Evolutionary conservation across 2,113 vertebrate species (phyloP), one percentile per base, ranked within the genome.

Genomic region (Lagopus leucura): DNA sequence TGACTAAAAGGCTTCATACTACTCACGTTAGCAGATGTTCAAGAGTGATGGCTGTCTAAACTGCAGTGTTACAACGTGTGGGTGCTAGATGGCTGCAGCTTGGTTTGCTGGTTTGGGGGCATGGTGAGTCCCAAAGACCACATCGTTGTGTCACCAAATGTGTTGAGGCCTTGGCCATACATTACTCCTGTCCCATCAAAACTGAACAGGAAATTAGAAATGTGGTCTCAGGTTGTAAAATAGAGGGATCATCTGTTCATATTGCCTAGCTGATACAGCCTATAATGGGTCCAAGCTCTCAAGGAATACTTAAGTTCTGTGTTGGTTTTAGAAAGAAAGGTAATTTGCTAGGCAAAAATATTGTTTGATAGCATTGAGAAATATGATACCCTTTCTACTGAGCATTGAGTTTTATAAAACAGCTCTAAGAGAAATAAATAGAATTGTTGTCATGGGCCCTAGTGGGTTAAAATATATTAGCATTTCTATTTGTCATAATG

Each of bases 111-210:
- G 21, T 32, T 28, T 73, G 28, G 28, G 34, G 27, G 0, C 10
- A 45, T 40, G 36, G 18, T 34, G 61, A 43, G n/a, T 3, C 3
- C 42, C 7, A 3, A n/a, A 42, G 27, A 47, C 38, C 40, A 34
- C 24, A 5, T 4, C 1, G 0, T 78, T 21, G 1, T 69, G 28
- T 48, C 0, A 0, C 19, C 40, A 45, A 2, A 66, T 22, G 27
- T 0, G 0, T 10, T 5, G 27, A 48, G 38, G 63, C 63, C 43
- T 70, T 86, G 45, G 28, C 58, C 22, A 7, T 2, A 3, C 22
- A 2, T 58, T 67, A 40, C 36, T 84, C 38, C n/a, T 27, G 18
- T 79, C 91, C 27, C 78, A 58, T 74, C 57, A 28, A 25, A 32
- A 17, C 38, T 30, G 73, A 72, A 38, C 24, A 58, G 50, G 47